Evolutionary conservation across 2,113 vertebrate species (phyloP).

Genomic region (Vidua chalybeata): DNA sequence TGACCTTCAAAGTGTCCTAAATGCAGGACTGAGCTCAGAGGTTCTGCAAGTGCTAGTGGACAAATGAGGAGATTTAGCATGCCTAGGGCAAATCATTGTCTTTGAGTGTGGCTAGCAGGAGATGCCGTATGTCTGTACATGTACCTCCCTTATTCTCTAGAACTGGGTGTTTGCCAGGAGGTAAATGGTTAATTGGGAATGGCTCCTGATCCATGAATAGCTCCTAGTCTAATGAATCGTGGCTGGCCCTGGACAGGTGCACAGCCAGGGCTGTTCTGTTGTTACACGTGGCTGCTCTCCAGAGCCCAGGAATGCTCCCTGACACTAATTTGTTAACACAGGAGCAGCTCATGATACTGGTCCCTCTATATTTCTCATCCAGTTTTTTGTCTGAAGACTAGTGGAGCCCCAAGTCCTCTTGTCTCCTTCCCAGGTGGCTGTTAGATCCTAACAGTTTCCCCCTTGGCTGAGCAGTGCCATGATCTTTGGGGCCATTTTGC

Average conservation of each 20-base stretch:
- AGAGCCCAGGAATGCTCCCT: neutral
- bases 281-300: rapidly evolving
- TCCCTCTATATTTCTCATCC: neutral
- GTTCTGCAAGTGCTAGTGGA: neutral
- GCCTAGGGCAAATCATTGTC: neutral
- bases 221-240: neutral
- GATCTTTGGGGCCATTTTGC: rapidly evolving
- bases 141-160: neutral
- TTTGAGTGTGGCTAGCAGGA: neutral
- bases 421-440: neutral
- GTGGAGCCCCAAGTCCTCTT: neutral
- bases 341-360: neutral
- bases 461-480: neutral
- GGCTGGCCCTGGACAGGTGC: rapidly evolving
- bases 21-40: neutral
- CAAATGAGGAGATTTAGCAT: neutral
- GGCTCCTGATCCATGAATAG: neutral
- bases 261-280: rapidly evolving
- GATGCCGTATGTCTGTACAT: neutral
- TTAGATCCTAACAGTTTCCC: neutral
- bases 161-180: neutral
- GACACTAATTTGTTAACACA: neutral
- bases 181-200: neutral
- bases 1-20: neutral
- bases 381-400: neutral